Conservation (phyloP, 2,888 invertebrate species). For the Subacronicta megacephala region DNA sequence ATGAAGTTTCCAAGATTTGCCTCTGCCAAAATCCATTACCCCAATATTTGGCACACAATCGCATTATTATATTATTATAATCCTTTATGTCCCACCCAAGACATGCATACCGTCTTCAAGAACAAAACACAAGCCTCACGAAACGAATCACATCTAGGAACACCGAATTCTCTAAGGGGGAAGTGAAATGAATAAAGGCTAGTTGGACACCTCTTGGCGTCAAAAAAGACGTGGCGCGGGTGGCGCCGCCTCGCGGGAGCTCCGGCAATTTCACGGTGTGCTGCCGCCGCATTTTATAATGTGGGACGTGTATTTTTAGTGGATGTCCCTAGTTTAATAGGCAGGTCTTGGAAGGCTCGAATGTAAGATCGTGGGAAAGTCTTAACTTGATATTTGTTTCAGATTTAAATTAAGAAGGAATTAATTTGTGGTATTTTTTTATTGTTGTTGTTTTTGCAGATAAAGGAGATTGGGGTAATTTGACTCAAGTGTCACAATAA, state of each 20-base stretch:
- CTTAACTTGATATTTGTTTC: conserved; percentile 32
- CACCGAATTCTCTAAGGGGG: conserved; percentile 48
- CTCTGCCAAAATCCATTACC: conserved; percentile 37
- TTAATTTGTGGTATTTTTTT: no score
- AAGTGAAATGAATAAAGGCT: conserved; percentile 63
- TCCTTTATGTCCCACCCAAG: conserved; percentile 13
- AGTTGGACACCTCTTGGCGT: conserved; percentile 55
- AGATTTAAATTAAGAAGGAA: conserved; percentile 2
- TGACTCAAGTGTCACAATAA: no score
- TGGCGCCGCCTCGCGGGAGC: conserved; percentile 49
- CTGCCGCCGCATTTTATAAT: conserved; percentile 56
- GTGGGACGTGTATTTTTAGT: conserved; percentile 42
- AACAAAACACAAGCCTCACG: conserved; percentile 40
- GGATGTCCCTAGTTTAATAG: conserved; percentile 51
- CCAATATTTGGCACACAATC: conserved; percentile 12
- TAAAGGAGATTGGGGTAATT: no score
- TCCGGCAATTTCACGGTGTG: conserved; percentile 66
- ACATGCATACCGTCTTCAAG: conserved; percentile 14
- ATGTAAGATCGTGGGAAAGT: background rate
- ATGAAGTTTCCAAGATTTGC: conserved; percentile 3
- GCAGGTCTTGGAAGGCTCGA: conserved; percentile 37
- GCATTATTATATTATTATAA: no score
- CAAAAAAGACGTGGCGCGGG: conserved; percentile 56
- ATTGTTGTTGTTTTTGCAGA: no score
- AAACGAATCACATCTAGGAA: conserved; percentile 54